Percentiles rank a stretch among this genome's conserved stretches.
phyloP scores from a whole-genome alignment of 2,888 invertebrate genomes.

The Drosophila monieri region DNA sequence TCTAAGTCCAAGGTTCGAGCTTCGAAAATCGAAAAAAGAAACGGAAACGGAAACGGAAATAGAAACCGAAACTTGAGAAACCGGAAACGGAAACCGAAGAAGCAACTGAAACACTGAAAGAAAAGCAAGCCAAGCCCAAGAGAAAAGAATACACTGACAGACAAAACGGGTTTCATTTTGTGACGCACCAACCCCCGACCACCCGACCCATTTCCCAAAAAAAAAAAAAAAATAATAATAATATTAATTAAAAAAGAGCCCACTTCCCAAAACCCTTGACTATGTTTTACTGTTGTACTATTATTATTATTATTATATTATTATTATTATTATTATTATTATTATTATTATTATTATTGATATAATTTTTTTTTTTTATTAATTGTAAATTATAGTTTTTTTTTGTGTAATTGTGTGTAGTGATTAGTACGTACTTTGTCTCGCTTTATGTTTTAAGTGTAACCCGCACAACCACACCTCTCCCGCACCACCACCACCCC shows the following conservation, averaged over 20 bases:
- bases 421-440: slow-evolving; percentile 39
- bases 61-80: slow-evolving; percentile 15
- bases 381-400: slow-evolving; percentile 35
- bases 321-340: background rate
- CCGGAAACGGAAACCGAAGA: slow-evolving; percentile 8
- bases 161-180: slow-evolving; percentile 31
- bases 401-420: slow-evolving; percentile 38
- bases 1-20: slow-evolving; percentile 61
- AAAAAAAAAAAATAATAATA: background rate
- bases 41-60: background rate
- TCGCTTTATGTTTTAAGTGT: slow-evolving; percentile 47
- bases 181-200: slow-evolving; percentile 6
- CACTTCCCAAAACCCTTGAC: slow-evolving; percentile 4
- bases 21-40: slow-evolving; percentile 2
- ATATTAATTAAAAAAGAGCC: background rate
- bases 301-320: slow-evolving; percentile 6
- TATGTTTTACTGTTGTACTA: slow-evolving; percentile 36
- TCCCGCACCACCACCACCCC: background rate
- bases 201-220: slow-evolving; percentile 1
- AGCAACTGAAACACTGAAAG: background rate
- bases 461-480: slow-evolving; percentile 11
- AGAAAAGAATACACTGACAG: slow-evolving; percentile 29
- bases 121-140: slow-evolving; percentile 2
- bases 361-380: slow-evolving; percentile 18
- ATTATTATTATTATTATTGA: slow-evolving; percentile 1